These are phyloP conservation scores for Scelioninae gen. 1 DNA, from an alignment of 2,888 invertebrate genomes.

Conservation along the genomic window DNA sequence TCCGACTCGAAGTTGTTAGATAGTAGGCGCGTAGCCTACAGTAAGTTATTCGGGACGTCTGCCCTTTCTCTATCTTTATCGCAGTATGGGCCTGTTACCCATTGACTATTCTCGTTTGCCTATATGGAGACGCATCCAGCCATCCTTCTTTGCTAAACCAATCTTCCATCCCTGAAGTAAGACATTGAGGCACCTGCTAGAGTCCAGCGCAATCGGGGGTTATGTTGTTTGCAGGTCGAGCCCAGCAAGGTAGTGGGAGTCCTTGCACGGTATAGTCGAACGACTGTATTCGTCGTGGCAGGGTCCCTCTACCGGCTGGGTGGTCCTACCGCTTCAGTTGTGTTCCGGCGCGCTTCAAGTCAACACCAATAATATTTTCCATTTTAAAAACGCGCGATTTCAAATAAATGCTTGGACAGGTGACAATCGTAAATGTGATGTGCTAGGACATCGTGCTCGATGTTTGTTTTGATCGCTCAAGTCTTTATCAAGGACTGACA, in stretches of 20 bases:
- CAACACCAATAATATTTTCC: slow-evolving; percentile 79
- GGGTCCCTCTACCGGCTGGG: slow-evolving; percentile 82
- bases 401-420: slow-evolving; percentile 3
- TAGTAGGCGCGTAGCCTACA: slow-evolving; percentile 9
- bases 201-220: slow-evolving; percentile 81
- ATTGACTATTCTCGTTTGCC: slow-evolving; percentile 40
- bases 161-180: slow-evolving; percentile 83
- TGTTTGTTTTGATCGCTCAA: not conserved
- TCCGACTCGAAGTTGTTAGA: slow-evolving; percentile 19
- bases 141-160: slow-evolving; percentile 77
- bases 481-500: not conserved
- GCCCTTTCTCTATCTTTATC: slow-evolving; percentile 45
- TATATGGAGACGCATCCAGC: slow-evolving; percentile 26
- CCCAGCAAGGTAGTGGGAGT: slow-evolving; percentile 81
- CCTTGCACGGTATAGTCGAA: slow-evolving; percentile 78
- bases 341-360: slow-evolving; percentile 84
- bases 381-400: not conserved
- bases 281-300: slow-evolving; percentile 81
- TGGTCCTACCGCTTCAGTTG: slow-evolving; percentile 85
- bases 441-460: not conserved
- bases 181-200: slow-evolving; percentile 84
- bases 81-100: slow-evolving; percentile 26
- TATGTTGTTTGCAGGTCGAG: slow-evolving; percentile 73
- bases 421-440: slow-evolving; percentile 22
- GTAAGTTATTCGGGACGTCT: slow-evolving; percentile 21